phyloP scores from a whole-genome alignment of 2,113 vertebrate species.

The Prionailurus viverrinus region DNA sequence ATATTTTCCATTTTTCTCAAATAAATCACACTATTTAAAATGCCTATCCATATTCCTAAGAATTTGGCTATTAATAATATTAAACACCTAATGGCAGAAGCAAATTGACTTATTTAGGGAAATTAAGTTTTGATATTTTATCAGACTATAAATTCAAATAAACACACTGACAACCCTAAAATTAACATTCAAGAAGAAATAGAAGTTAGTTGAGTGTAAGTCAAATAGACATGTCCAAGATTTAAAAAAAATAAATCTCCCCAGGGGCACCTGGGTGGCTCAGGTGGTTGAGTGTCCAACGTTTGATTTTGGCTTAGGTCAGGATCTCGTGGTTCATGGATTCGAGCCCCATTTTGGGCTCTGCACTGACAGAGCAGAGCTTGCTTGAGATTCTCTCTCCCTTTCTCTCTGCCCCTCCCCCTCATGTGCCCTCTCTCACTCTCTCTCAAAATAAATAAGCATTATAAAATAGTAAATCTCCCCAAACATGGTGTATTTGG shows the following conservation, averaged over 20 bases:
- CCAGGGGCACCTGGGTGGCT: neutral
- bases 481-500: neutral
- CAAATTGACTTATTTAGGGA: neutral
- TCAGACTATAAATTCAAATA: conserved; percentile 34
- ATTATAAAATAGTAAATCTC: neutral
- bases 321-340: too few species aligned
- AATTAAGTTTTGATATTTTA: neutral
- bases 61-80: neutral
- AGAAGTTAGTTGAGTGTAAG: neutral
- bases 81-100: neutral
- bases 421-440: too few species aligned
- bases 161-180: conserved; percentile 19
- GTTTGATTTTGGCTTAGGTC: too few species aligned
- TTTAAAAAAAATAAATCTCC: conserved; percentile 41
- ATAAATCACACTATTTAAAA: neutral
- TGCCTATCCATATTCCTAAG: neutral
- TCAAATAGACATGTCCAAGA: neutral
- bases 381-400: too few species aligned
- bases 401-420: too few species aligned
- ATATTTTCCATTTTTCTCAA: conserved; percentile 19
- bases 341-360: too few species aligned
- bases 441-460: too few species aligned
- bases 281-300: too few species aligned
- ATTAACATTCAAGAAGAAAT: neutral
- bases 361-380: too few species aligned